phyloP scores from a whole-genome alignment of 2,888 invertebrate species.

The Adela reaumurella region DNA sequence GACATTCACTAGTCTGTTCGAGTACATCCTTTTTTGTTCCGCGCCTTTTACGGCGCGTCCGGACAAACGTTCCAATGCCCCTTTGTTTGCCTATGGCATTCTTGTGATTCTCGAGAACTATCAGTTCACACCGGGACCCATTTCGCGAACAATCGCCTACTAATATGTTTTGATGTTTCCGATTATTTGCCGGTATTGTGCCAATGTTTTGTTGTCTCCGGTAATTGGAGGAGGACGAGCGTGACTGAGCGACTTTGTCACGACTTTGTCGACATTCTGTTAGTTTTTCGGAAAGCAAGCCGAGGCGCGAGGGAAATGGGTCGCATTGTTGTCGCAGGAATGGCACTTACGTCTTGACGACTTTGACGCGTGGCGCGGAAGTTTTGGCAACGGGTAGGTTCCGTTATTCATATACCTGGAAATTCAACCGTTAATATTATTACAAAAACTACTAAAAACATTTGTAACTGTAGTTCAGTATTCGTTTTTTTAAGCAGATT shows the following conservation, averaged over 20 bases:
- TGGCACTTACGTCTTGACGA: too few relatives aligned
- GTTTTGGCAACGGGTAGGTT: too few relatives aligned
- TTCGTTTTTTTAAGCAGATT: too few relatives aligned
- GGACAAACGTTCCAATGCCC: background rate
- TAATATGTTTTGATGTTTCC: conserved; percentile 54
- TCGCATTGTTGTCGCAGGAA: background rate
- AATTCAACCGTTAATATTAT: too few relatives aligned
- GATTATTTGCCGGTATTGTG: conserved; percentile 22
- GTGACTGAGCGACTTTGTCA: conserved; percentile 22
- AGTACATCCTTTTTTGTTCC: background rate
- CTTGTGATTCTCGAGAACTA: background rate
- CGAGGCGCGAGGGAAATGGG: background rate
- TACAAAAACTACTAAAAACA: too few relatives aligned
- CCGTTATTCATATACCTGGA: too few relatives aligned
- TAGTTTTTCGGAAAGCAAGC: background rate
- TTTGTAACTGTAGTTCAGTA: too few relatives aligned
- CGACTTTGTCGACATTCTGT: background rate
- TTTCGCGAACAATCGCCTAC: conserved; percentile 38
- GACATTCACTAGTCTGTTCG: background rate
- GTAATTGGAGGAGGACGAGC: conserved; percentile 35
- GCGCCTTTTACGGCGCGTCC: background rate
- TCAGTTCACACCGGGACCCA: conserved; percentile 19
- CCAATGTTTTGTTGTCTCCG: conserved; percentile 19
- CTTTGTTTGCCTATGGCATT: background rate
- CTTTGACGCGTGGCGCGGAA: conserved; percentile 26